Conservation (phyloP, 2,888 invertebrate species). For the Venustoraphidia nigricollis region DNA sequence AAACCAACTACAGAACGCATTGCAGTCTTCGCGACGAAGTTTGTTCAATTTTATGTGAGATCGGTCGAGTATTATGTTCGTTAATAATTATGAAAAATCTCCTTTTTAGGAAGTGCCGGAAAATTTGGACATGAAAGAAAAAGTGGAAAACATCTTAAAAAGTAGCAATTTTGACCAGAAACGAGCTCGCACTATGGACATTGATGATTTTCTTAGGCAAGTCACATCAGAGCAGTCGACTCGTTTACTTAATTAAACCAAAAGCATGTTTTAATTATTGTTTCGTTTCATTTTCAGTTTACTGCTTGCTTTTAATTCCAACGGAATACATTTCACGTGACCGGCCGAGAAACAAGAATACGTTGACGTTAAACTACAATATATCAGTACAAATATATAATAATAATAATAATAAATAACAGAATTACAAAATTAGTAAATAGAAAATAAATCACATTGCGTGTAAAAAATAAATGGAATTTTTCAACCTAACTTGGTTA, state of each 20-base stretch:
- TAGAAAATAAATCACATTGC: too few relatives aligned
- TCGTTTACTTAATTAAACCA: neutral
- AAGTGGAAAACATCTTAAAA: conserved; percentile 58
- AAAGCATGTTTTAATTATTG: conserved; percentile 6
- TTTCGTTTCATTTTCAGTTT: conserved; percentile 33
- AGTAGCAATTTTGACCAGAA: conserved; percentile 53
- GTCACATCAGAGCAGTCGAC: conserved; percentile 13
- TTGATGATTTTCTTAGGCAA: conserved; percentile 83
- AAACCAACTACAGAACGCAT: conserved; percentile 81
- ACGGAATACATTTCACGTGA: conserved; percentile 85
- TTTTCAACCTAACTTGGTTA: too few relatives aligned
- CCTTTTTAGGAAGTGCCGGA: conserved; percentile 50
- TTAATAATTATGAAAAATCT: conserved; percentile 6
- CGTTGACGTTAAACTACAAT: too few relatives aligned
- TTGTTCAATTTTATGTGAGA: conserved; percentile 8
- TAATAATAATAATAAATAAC: too few relatives aligned
- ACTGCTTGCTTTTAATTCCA: conserved; percentile 74
- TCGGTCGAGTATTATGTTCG: neutral
- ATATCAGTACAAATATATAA: too few relatives aligned
- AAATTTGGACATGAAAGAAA: conserved; percentile 69
- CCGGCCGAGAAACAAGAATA: neutral
- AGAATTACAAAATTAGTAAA: too few relatives aligned
- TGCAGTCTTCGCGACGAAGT: conserved; percentile 77
- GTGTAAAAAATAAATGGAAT: too few relatives aligned
- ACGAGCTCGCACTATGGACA: conserved; percentile 86